phyloP scores from a whole-genome alignment of 2,888 invertebrate genomes.

The Trichopria drosophilae region DNA sequence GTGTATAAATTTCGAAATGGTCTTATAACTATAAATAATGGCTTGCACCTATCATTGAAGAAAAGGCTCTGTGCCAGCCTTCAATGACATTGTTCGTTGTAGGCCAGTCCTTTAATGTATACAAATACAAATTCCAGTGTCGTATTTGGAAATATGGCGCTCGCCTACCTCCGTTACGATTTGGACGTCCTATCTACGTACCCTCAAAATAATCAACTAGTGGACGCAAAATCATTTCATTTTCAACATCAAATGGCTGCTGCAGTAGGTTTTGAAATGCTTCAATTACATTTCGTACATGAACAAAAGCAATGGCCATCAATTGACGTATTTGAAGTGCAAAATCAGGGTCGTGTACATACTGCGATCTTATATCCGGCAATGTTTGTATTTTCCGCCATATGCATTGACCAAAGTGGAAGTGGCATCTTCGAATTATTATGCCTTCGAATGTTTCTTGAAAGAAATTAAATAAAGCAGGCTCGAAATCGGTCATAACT shows the following conservation, averaged over 20 bases:
- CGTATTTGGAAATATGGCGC: neutral
- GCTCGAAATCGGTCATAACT: slow-evolving; percentile 1
- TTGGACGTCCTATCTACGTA: too few species aligned
- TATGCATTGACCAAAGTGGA: neutral
- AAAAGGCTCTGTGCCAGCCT: slow-evolving; percentile 18
- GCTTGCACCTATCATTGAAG: neutral
- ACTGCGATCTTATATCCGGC: too few species aligned
- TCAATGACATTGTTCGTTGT: slow-evolving; percentile 14
- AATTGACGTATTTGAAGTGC: neutral
- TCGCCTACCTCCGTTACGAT: too few species aligned
- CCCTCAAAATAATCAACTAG: too few species aligned
- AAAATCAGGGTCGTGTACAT: neutral
- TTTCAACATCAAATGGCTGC: too few species aligned
- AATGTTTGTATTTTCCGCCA: too few species aligned
- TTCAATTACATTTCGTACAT: neutral
- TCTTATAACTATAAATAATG: too few species aligned
- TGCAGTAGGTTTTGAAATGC: too few species aligned
- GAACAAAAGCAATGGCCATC: slow-evolving; percentile 2
- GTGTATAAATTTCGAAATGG: slow-evolving; percentile 13
- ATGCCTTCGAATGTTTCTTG: neutral
- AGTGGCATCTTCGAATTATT: neutral
- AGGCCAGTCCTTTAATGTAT: neutral
- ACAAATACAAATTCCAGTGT: slow-evolving; percentile 14
- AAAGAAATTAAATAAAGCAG: neutral
- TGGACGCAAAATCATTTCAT: too few species aligned